These are phyloP conservation scores for Drosophila setifemur DNA, from an alignment of 1,140 invertebrate genomes.

Conservation along the genomic window DNA sequence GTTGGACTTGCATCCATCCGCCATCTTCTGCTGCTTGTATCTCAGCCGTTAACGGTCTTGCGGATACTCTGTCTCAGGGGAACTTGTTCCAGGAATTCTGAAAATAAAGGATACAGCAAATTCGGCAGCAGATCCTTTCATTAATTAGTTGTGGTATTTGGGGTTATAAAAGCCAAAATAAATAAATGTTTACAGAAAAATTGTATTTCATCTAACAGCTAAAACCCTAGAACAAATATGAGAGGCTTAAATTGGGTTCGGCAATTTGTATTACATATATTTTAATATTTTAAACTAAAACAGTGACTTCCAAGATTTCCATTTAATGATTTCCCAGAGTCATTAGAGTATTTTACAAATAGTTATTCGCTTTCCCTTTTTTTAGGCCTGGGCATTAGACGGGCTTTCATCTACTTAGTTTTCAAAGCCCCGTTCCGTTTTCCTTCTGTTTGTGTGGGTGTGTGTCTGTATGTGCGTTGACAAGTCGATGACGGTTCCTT, in stretches of 20 bases:
- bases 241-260: no score
- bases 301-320: no score
- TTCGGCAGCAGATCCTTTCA: no score
- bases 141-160: no score
- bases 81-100: no score
- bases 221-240: no score
- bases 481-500: conserved; percentile 57
- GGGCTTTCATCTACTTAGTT: conserved; percentile 46
- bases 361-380: background rate
- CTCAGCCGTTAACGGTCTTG: background rate
- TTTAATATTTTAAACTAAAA: no score
- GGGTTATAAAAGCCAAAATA: no score
- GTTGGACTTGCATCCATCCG: conserved; percentile 35
- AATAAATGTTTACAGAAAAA: no score
- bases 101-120: no score
- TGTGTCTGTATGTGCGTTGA: conserved; percentile 31
- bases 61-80: background rate
- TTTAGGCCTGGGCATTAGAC: conserved; percentile 20
- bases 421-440: conserved; percentile 25
- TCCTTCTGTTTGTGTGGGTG: background rate
- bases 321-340: background rate
- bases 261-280: no score
- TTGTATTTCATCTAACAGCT: no score
- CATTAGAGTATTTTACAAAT: background rate
- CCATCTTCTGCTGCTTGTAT: background rate